Base-by-base conservation (phyloP, 2,888 invertebrate species). In the Lampropteryx suffumata region DNA sequence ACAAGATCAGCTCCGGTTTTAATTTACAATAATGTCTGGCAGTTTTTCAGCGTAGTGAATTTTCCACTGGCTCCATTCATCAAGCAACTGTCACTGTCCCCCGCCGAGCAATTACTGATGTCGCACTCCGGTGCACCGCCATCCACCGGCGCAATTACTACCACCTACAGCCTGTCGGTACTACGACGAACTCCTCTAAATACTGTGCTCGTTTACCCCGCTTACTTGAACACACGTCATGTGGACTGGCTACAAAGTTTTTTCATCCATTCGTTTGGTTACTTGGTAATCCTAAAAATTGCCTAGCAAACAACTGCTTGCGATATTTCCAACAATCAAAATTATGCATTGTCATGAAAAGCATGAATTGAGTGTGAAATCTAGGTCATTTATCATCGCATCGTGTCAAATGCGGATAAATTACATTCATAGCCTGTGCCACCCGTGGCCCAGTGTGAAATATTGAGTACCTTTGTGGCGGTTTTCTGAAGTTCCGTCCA, bases 81-180 rank as follows among this genome's bases (percentile, higher is more conserved):
- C 85, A 85, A 82, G 73, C 76, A 69, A 73, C 73, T 79, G 84
- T 79, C 84, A 76, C 73, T 79, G 79, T 76, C 75, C 76, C 74
- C 72, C 71, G 74, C 72, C 74, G 74, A 79, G 81, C 84, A 87
- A 87, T 87, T 86, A 86, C 82, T 80, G 84, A 84, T 84, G 84
- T 85, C 76, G 75, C 83, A 84, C 76, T 77, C 76, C 70, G 71
- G 70, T 83, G 82, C 79, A 70, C 74, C 68, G 68, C 70, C 71
- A 69, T 82, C 80, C 78, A 70, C 72, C 67, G 69, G 66, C 69
- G 72, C 81, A 80, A 82, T 78, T 81, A 79, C 78, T 67, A 67
- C 71, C 69, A 69, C 67, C 71, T 64, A 55, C 63, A 51, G 64
- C 62, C 62, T 54, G 61, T 50, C 63, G 57, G 57, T 61, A 59